Percentiles rank a stretch among this genome's conserved stretches.
phyloP scores from a whole-genome alignment of 2,113 vertebrate species.

The Carassius auratus region DNA sequence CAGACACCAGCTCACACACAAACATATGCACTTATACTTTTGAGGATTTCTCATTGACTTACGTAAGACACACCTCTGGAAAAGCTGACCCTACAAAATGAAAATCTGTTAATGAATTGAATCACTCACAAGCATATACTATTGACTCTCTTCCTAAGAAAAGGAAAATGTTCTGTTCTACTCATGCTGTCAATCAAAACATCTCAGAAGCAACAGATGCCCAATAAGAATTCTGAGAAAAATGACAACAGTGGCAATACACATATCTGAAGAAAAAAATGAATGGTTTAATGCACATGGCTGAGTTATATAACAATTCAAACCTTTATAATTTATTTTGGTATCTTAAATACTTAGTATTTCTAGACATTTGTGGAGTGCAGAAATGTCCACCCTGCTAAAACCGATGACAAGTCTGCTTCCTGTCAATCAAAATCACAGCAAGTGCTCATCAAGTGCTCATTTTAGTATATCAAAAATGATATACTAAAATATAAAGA shows the following conservation, averaged over 20 bases:
- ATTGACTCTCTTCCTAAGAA: background rate
- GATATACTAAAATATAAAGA: background rate
- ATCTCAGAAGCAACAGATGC: background rate
- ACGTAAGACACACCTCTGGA: background rate
- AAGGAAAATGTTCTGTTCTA: background rate
- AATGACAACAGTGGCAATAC: background rate
- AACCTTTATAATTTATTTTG: background rate
- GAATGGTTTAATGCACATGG: background rate
- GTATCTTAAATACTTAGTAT: background rate
- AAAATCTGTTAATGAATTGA: background rate
- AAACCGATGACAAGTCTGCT: constrained; percentile 40
- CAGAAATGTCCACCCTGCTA: constrained; percentile 21
- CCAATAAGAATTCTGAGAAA: background rate
- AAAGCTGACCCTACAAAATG: background rate
- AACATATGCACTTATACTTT: background rate
- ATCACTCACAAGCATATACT: background rate
- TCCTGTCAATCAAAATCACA: constrained; percentile 26
- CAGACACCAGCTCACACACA: background rate
- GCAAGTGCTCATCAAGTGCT: background rate
- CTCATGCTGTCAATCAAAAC: background rate
- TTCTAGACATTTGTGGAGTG: constrained; percentile 13
- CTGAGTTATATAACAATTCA: background rate
- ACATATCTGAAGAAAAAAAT: background rate
- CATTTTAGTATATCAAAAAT: too few species aligned
- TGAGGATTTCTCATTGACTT: background rate